Evolutionary conservation across 92 coral and sea anemone genomes (phyloP), one percentile per base, ranked within the genome.

Genomic region (Phenganax subtilis): DNA sequence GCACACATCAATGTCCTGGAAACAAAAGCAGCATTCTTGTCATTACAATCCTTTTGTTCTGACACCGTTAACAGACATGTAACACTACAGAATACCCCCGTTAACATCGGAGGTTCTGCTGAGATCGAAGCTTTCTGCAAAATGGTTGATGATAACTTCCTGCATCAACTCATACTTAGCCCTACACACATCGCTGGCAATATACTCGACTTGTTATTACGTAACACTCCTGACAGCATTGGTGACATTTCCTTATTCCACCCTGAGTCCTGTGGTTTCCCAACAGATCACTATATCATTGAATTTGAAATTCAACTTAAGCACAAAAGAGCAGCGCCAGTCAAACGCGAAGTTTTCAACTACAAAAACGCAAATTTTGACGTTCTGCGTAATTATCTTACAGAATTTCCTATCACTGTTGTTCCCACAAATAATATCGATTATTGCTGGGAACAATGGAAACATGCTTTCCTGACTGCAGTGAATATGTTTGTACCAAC

Each of bases 161-260:
- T 20, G 25, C 25, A 20, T 20, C 25, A 20, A 20, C 25, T 20
- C 25, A 20, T 20, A 20, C 25, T 10, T 85, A 20, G 85, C 12
- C 86, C 85, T 17, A 85, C 88, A 28, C 90, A 81, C 51, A 68
- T 75, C 27, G 87, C 69, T 51, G 80, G 88, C 15, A 88, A 73
- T 65, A 88, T 75, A 57, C 25, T 20, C 25, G 25, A 20, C 25
- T 20, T 20, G 25, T 20, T 20, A 20, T 20, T 20, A 20, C 0
- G 25, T 20, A 20, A 20, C 25, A 20, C 25, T 20, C 77, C 88
- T 27, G 84, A 88, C 76, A 68, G 69, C 12, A 71, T 81, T 78
- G 61, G 14, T 66, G 54, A 77, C 17, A 86, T 88, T 27, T 56
- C 80, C 16, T 84, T 86, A 1, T 20, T 0, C 25, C 25, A 20